Percentiles rank a stretch among this genome's conserved stretches.
phyloP scores from a whole-genome alignment of 2,113 vertebrate species.

The Mesembrinibis cayennensis region DNA sequence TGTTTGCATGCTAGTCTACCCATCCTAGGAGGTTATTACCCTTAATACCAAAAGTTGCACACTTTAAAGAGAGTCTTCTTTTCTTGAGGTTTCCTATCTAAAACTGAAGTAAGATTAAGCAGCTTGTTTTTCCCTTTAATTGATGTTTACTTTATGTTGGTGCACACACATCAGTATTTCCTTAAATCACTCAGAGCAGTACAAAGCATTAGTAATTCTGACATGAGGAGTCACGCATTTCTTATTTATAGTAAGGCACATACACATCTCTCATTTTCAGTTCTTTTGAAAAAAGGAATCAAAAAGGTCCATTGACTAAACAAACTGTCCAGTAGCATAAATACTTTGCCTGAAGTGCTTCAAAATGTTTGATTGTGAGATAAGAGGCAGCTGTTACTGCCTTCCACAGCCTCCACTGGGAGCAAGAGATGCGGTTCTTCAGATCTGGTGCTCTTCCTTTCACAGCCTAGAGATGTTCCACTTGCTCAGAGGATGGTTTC shows the following conservation, averaged over 20 bases:
- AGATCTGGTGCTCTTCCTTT: neutral
- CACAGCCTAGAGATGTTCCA: neutral
- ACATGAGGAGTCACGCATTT: neutral
- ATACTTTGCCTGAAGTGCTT: constrained; percentile 29
- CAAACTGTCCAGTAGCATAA: constrained; percentile 53
- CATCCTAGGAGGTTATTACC: neutral
- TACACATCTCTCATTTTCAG: neutral
- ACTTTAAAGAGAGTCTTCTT: neutral
- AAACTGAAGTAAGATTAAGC: neutral
- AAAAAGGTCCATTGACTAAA: constrained; percentile 30
- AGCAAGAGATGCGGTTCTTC: neutral
- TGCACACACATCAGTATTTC: neutral
- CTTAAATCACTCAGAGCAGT: neutral
- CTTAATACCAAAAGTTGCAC: neutral
- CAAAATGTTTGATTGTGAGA: constrained; percentile 13
- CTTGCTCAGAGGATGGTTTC: neutral
- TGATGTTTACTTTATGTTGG: neutral
- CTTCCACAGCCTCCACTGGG: neutral
- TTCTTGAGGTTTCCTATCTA: neutral
- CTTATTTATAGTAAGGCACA: neutral
- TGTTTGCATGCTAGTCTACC: neutral
- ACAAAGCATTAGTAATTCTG: neutral
- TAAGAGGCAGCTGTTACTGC: constrained; percentile 50
- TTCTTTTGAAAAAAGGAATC: neutral
- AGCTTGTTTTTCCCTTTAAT: neutral